Percentiles rank a stretch among this genome's conserved stretches.
Conservation (phyloP, 2,888 invertebrate species). For the Drosophila suboccidentalis region DNA sequence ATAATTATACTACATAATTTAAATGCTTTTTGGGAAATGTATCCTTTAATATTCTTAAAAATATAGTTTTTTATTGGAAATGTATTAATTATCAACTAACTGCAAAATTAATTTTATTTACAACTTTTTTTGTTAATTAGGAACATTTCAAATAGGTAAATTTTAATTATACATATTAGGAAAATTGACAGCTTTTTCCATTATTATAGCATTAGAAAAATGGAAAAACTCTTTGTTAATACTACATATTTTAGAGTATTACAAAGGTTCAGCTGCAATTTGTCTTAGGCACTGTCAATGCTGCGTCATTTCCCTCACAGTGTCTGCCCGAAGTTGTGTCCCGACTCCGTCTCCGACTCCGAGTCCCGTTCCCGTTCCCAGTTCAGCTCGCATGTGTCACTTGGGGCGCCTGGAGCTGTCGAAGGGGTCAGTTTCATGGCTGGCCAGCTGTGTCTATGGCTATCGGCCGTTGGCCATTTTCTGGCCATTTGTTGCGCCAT, state of each 20-base stretch:
- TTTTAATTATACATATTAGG: too few species aligned
- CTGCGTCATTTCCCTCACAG: conserved; percentile 38
- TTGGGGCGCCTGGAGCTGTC: conserved; percentile 41
- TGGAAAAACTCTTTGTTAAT: not conserved
- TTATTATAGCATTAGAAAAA: too few species aligned
- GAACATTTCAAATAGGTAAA: too few species aligned
- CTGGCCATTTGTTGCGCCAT: conserved; percentile 72
- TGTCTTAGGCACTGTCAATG: conserved; percentile 23
- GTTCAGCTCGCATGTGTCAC: conserved; percentile 52
- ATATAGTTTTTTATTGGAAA: too few species aligned
- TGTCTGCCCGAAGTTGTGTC: not conserved
- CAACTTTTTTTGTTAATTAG: too few species aligned
- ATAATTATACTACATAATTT: not conserved
- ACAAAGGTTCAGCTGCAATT: conserved; percentile 14
- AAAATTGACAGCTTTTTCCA: too few species aligned
- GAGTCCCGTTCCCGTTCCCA: conserved; percentile 5
- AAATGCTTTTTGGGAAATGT: not conserved
- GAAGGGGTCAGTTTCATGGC: conserved; percentile 39
- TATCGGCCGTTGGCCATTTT: conserved; percentile 59
- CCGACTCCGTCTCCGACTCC: not conserved
- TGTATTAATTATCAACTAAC: too few species aligned
- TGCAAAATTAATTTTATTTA: too few species aligned
- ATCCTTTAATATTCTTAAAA: not conserved
- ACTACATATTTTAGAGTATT: conserved; percentile 10
- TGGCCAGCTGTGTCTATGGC: conserved; percentile 41